Evolutionary conservation across 2,113 vertebrate genomes (phyloP), one percentile per base, ranked within the genome.

Genomic region (Campylorhamphus procurvoides): DNA sequence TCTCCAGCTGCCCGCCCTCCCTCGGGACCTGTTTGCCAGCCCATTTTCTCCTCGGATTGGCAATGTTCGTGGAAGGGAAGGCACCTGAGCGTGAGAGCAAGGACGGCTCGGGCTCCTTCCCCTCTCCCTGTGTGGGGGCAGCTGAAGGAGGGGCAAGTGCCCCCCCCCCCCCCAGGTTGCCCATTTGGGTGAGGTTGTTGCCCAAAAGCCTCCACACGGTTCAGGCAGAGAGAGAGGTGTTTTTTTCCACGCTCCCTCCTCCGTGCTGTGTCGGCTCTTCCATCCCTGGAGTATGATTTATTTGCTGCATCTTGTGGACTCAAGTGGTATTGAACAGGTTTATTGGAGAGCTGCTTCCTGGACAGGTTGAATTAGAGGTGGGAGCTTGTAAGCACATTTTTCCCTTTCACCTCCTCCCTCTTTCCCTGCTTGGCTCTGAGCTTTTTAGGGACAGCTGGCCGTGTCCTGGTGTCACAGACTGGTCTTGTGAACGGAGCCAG

Each of bases 1-100:
- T 11, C 84, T 84, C 84, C 88, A 63, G 79, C 89, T n/a, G 62
- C 90, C 90, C 20, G 8, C 9, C 31, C 77, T 74, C 71, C 90
- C 82, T 29, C 2, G 12, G 90, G 86, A 93, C 66, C 82, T 28
- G 3, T 35, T 87, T 58, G 3, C 67, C 62, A 55, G 59, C 87
- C 87, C 72, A 3, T 62, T 82, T 86, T 15, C 72, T 29, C 15
- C 93, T 15, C 83, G 0, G 31, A 17, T 16, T 6, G 37, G 58
- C 42, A 8, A 23, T 0, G 33, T 35, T 12, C 52, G 53, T 1
- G 11, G 4, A 37, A 44, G 46, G 42, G 35, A 76, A 91, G 83
- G 79, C 68, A 76, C 80, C 84, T 39, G 3, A 5, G 53, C 4
- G 1, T 18, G 84, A 75, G 35, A 66, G 16, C 56, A 24, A 16